Evolutionary conservation across 2,113 vertebrate species (phyloP), one percentile per base, ranked within the genome.

Genomic region (Protobothrops flavoviridis): DNA sequence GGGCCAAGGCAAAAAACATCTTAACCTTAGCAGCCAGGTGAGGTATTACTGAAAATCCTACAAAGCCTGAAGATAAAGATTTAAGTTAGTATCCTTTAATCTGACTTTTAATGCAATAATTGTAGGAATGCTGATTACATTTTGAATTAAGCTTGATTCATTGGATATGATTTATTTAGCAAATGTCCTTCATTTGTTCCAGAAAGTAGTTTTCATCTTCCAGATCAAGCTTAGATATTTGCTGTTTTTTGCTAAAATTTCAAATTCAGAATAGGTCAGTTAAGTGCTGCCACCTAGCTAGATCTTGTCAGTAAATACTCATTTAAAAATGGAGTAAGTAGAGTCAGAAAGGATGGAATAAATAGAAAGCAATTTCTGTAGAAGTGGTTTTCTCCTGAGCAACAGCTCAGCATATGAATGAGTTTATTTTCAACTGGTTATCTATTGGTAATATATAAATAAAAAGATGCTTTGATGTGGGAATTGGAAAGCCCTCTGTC

Each of bases 11-110:
- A 92, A 92, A 87, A 61, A 87, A 21, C 17, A 92, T 92, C 55
- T 92, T 92, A 6, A 92, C n/a, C 59, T 92, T 92, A 50, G n/a
- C 55, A 87, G 55, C 43, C 85, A 92, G 26, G 15, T 87, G 15
- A 50, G 55, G 91, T 5, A 52, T n/a, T 50, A 33, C 9, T 50
- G 91, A 92, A 92, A 92, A 87, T 50, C 8, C 91, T 29, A 92
- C 43, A 33, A 92, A 59, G 48, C 15, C 91, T 92, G 24, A 8
- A 74, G 48, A 9, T n/a, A 50, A 74, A 74, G 3, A 23, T 50
- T 74, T 33, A 23, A 4, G 0, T 74, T 74, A 74, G 64, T 5
- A 11, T 69, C 61, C 61, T 69, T 69, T 69, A 69, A 69, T 69
- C n/a, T 69, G 64, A n/a, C 29, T 69, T 69, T 74, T 74, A 74